Evolutionary conservation across 2,113 vertebrate genomes (phyloP), one percentile per base, ranked within the genome.

Genomic region (Chloropsis cyanopogon): DNA sequence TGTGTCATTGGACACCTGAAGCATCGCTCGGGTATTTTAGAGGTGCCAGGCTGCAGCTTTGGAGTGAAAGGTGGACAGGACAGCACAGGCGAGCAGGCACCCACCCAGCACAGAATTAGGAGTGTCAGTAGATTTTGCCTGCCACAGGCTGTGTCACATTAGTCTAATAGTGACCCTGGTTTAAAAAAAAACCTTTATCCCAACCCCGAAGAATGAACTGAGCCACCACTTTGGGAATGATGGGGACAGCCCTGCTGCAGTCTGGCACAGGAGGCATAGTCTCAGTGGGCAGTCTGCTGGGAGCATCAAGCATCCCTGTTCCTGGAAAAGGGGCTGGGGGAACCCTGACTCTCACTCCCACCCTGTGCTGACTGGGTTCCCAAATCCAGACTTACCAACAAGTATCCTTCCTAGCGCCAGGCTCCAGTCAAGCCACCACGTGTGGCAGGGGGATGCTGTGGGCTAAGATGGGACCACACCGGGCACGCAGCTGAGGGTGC

Each of bases 1-100:
- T 49, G 28, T 63, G 68, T 31, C 22, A 0, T 4, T 20, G 46
- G 31, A 41, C 25, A 44, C 24, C 5, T 0, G 0, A 1, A 44
- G 11, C n/a, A 56, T 24, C 0, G 1, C 64, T 77, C 31, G 22
- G 46, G 22, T 60, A 42, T 59, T 77, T 41, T n/a, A 63, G 53
- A 95, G 16, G 41, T 5, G 6, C 52, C 9, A 18, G 63, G 50
- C 49, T 64, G 20, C 1, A 13, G 47, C 23, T 86, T 53, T 2
- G 4, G 60, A 47, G 25, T 7, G 0, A 47, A 26, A 19, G 7
- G 70, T 54, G 29, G 60, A 37, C 42, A 46, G 0, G 1, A 53
- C n/a, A 82, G 17, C 3, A 1, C 1, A 3, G 39, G 39, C 0
- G 0, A 78, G 52, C 42, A 79, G 56, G 12, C 33, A 65, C 52